phyloP scores from a whole-genome alignment of 2,113 vertebrate species.

The Petroica traversi region DNA sequence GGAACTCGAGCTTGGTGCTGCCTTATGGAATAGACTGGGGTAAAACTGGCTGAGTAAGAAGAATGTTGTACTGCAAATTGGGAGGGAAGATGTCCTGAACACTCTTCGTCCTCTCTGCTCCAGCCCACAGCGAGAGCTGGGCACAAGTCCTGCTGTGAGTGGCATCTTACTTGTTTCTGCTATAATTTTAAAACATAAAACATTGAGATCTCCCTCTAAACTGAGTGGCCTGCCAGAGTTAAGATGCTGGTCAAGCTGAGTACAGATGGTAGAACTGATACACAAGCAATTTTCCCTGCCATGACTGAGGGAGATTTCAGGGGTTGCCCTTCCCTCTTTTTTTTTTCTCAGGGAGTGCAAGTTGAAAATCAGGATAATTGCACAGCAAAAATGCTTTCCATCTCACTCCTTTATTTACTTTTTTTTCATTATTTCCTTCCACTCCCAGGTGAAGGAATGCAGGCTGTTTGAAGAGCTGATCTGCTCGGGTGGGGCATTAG shows the following conservation, averaged over 20 bases:
- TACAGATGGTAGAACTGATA: neutral
- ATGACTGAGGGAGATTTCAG: neutral
- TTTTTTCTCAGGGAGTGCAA: conserved; percentile 34
- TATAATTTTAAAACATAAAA: neutral
- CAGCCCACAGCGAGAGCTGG: neutral
- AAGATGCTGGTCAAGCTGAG: neutral
- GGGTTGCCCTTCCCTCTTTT: neutral
- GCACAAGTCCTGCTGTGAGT: neutral
- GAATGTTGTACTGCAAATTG: neutral
- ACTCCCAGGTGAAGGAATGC: conserved; percentile 69
- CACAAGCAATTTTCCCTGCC: neutral
- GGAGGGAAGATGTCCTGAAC: neutral
- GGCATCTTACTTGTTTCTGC: fast-evolving
- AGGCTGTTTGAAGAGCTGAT: conserved; percentile 59
- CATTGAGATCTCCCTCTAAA: neutral
- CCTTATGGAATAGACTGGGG: neutral
- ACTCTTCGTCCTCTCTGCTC: neutral
- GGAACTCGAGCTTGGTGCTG: neutral
- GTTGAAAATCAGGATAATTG: conserved; percentile 56
- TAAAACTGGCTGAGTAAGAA: neutral
- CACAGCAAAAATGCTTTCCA: conserved; percentile 64
- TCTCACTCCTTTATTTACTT: conserved; percentile 72
- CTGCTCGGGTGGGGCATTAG: conserved; percentile 54
- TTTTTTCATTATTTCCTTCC: conserved; percentile 68
- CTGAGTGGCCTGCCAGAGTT: neutral